Evolutionary conservation across 2,888 invertebrate genomes (phyloP).

Genomic region (Emmelina monodactyla): DNA sequence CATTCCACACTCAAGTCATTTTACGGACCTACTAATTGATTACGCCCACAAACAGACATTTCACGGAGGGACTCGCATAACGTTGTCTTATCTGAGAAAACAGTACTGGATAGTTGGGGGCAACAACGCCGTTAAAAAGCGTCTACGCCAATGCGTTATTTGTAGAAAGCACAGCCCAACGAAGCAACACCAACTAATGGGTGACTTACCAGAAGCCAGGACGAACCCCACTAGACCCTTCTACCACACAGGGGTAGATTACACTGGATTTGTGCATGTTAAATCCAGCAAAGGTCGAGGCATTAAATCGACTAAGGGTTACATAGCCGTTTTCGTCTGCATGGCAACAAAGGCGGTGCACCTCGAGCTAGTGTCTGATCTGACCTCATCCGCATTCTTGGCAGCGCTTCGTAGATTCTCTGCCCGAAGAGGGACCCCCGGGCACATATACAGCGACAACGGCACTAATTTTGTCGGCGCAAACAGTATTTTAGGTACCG

Average conservation of each 20-base stretch:
- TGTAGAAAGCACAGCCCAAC: too few species aligned
- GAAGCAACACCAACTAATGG: too few species aligned
- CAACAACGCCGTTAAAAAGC: too few species aligned
- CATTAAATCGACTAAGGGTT: neutral
- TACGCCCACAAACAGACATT: too few species aligned
- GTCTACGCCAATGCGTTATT: too few species aligned
- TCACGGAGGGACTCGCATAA: too few species aligned
- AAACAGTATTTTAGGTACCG: too few species aligned
- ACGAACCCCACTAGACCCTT: neutral
- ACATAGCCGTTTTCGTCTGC: neutral
- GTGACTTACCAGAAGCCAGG: too few species aligned
- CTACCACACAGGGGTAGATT: neutral
- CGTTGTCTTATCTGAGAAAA: too few species aligned
- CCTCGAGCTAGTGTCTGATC: neutral
- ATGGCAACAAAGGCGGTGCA: neutral
- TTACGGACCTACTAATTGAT: too few species aligned
- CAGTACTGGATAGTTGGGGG: too few species aligned
- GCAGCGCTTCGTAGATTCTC: neutral
- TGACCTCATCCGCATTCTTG: neutral
- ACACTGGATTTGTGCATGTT: neutral
- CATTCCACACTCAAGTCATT: too few species aligned
- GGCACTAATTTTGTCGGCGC: neutral
- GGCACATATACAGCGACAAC: neutral
- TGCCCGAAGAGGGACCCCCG: neutral
- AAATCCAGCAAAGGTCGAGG: neutral